Percentiles rank a stretch among this genome's conserved stretches.
Conservation (phyloP, 2,888 invertebrate genomes). For the Cremastinae sp. region DNA sequence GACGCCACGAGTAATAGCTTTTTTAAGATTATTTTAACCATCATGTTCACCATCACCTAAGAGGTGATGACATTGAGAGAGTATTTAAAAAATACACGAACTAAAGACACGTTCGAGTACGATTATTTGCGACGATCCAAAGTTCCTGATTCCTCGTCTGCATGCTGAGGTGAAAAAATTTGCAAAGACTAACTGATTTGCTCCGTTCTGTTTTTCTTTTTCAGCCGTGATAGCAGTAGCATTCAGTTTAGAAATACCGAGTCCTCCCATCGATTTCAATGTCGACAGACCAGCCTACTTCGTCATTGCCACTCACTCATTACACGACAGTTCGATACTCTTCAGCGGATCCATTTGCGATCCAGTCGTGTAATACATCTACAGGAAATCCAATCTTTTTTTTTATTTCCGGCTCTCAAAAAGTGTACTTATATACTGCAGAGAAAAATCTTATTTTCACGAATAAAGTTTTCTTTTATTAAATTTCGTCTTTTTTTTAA, state of each 20-base stretch:
- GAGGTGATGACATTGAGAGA: too few relatives aligned
- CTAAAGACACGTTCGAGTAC: background rate
- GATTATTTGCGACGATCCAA: background rate
- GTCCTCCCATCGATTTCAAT: conserved; percentile 25
- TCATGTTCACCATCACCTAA: too few relatives aligned
- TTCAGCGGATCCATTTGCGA: conserved; percentile 44
- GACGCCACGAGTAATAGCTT: too few relatives aligned
- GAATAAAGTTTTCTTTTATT: too few relatives aligned
- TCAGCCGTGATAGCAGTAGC: conserved; percentile 2
- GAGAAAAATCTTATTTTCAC: too few relatives aligned
- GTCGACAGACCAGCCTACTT: conserved; percentile 42
- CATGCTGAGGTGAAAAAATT: too few relatives aligned
- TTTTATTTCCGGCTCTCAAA: too few relatives aligned
- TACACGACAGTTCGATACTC: conserved; percentile 7
- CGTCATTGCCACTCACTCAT: conserved; percentile 29
- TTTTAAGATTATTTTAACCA: too few relatives aligned
- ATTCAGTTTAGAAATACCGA: background rate
- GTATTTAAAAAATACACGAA: too few relatives aligned
- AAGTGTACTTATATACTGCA: too few relatives aligned
- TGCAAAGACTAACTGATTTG: background rate
- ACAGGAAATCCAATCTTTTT: background rate
- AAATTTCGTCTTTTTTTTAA: too few relatives aligned
- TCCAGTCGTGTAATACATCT: conserved; percentile 8
- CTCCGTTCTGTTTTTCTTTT: conserved; percentile 10
- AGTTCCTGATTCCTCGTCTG: too few relatives aligned